Evolutionary conservation across 2,888 invertebrate genomes (phyloP).

Genomic region (Caenorhabditis sinica): DNA sequence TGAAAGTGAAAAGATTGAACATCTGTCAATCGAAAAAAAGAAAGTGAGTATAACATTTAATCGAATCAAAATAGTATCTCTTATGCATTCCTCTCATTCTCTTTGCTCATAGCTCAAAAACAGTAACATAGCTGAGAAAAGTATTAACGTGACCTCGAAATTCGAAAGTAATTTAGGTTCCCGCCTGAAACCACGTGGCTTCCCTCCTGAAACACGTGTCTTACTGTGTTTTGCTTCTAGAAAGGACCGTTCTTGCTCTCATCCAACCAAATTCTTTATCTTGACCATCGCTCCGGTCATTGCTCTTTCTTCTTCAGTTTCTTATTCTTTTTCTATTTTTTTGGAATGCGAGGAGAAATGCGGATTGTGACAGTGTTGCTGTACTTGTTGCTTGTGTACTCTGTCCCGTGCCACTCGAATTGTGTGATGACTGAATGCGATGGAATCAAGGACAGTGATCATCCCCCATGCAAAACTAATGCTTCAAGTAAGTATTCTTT

Average conservation of each 20-base stretch:
- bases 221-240: not conserved
- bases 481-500: constrained; percentile 22
- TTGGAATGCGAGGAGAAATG: constrained; percentile 14
- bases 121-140: not conserved
- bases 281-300: not conserved
- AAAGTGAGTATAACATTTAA: constrained; percentile 4
- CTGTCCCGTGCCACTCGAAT: not conserved
- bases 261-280: not conserved
- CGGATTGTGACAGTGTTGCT: constrained; percentile 1
- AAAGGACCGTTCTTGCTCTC: too few relatives aligned
- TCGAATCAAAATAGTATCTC: constrained; percentile 23
- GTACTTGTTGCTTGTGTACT: constrained; percentile 10
- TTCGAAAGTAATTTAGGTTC: not conserved
- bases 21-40: not conserved
- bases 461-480: constrained; percentile 36
- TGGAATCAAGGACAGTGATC: constrained; percentile 11
- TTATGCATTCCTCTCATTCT: not conserved
- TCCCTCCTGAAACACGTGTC: not conserved
- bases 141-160: not conserved
- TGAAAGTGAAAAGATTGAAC: constrained; percentile 4
- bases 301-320: not conserved
- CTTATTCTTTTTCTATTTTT: not conserved
- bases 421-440: constrained; percentile 57
- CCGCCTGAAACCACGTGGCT: constrained; percentile 1
- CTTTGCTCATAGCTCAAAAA: not conserved